Evolutionary conservation across 2,888 invertebrate genomes (phyloP), one percentile per base, ranked within the genome.

Genomic region (Lymantria dispar): DNA sequence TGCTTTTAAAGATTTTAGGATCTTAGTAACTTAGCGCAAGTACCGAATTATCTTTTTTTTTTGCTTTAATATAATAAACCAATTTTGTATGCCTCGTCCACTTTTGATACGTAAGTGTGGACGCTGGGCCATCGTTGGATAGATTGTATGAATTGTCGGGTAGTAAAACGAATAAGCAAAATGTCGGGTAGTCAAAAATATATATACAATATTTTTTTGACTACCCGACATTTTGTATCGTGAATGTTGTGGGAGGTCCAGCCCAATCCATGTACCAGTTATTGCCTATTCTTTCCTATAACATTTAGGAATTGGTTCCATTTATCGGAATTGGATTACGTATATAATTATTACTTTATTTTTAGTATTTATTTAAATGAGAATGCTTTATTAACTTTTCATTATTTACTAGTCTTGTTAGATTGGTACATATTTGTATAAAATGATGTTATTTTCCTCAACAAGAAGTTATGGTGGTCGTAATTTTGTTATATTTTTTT

Each of bases 41-140:
- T 80, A 74, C 79, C 78, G 79, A 82, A 80, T 79, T 42, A 12
- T 42, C n/a, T 29, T 41, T 76, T 29, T 29, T 41, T 76, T 78
- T 79, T 77, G 78, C 79, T 85, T 84, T 78, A 72, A 75, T 62
- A 50, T 58, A 57, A 52, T 67, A 75, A 80, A 77, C 76, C 76
- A 79, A 47, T 62, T 62, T 72, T 63, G 61, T 69, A 72, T 60
- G 7, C 70, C 76, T 76, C 5, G 75, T 70, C 76, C 74, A 70
- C 64, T 74, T 65, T 41, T 52, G 48, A 38, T n/a, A 38, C 22
- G 15, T 41, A 5, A 36, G 9, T 46, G 39, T 43, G 43, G 14
- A 12, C 36, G 43, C 10, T 14, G n/a, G 33, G 45, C 43, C 39
- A 45, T 45, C 13, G 42, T 15, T 49, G 12, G 37, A 48, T 22